Evolutionary conservation across 1,140 invertebrate genomes (phyloP).

Genomic region (Limonius californicus): DNA sequence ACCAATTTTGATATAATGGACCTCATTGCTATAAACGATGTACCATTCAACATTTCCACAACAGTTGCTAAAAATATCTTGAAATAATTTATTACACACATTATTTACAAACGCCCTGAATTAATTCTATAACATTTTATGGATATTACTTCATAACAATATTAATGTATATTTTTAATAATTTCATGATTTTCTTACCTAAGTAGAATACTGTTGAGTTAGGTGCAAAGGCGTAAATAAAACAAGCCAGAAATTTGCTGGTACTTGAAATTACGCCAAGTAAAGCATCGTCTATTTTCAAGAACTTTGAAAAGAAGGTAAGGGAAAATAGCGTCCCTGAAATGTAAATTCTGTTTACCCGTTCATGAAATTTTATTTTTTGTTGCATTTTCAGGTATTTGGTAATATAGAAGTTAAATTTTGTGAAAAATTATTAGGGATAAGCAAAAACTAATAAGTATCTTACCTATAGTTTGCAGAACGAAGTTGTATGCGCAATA

Average conservation of each 20-base stretch:
- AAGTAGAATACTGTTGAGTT: slow-evolving; percentile 70
- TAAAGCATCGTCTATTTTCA: slow-evolving; percentile 72
- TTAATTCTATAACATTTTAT: background rate
- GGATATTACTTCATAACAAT: too few relatives aligned
- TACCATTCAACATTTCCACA: slow-evolving; percentile 67
- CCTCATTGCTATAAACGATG: slow-evolving; percentile 68
- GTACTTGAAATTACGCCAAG: slow-evolving; percentile 72
- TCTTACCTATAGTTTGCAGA: slow-evolving; percentile 28
- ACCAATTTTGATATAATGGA: slow-evolving; percentile 71
- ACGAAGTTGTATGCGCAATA: slow-evolving; percentile 27
- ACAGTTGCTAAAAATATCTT: slow-evolving; percentile 53
- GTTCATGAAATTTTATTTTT: too few relatives aligned
- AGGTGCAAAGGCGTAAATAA: slow-evolving; percentile 75
- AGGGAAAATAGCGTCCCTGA: slow-evolving; percentile 70
- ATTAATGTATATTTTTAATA: background rate
- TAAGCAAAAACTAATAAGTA: too few relatives aligned
- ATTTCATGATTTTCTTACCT: too few relatives aligned
- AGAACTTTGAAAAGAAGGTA: slow-evolving; percentile 68
- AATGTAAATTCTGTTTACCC: slow-evolving; percentile 29
- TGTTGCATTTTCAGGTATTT: too few relatives aligned
- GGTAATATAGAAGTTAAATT: too few relatives aligned
- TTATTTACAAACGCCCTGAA: background rate
- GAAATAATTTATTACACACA: background rate
- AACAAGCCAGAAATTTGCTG: slow-evolving; percentile 70
- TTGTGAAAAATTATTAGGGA: too few relatives aligned